phyloP scores from a whole-genome alignment of 2,888 invertebrate species.

The Drosophila kanekoi region DNA sequence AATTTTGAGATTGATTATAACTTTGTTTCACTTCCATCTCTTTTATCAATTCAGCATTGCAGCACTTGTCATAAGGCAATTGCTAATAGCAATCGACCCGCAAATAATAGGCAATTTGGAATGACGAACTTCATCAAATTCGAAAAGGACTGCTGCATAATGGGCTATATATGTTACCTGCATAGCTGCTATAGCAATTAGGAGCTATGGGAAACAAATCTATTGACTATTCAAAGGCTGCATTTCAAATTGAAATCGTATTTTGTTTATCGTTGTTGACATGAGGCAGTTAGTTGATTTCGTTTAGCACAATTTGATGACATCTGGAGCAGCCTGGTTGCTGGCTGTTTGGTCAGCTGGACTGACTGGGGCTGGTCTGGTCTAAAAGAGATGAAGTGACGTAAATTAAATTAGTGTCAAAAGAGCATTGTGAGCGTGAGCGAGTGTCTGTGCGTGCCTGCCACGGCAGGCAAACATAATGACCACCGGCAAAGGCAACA shows the following conservation, averaged over 20 bases:
- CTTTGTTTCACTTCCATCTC: too few species aligned
- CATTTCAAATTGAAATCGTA: slow-evolving; percentile 17
- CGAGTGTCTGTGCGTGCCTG: slow-evolving; percentile 71
- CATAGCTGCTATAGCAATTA: too few species aligned
- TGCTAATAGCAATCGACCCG: too few species aligned
- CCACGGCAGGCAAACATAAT: slow-evolving; percentile 75
- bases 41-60: too few species aligned
- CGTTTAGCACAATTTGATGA: slow-evolving; percentile 55
- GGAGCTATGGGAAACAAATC: neutral
- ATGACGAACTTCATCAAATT: too few species aligned
- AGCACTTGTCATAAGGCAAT: too few species aligned
- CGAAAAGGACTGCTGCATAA: too few species aligned
- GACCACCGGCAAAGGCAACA: slow-evolving; percentile 64
- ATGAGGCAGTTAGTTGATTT: slow-evolving; percentile 21
- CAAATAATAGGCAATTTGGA: too few species aligned
- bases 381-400: slow-evolving; percentile 48
- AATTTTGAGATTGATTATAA: too few species aligned
- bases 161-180: too few species aligned
- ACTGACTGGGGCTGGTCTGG: neutral
- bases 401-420: slow-evolving; percentile 78
- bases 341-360: slow-evolving; percentile 4
- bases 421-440: slow-evolving; percentile 64
- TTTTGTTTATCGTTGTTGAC: slow-evolving; percentile 2
- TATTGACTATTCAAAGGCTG: slow-evolving; percentile 12
- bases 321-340: slow-evolving; percentile 47